Evolutionary conservation across 2,113 vertebrate species (phyloP).

Genomic region (Hippolais icterina): DNA sequence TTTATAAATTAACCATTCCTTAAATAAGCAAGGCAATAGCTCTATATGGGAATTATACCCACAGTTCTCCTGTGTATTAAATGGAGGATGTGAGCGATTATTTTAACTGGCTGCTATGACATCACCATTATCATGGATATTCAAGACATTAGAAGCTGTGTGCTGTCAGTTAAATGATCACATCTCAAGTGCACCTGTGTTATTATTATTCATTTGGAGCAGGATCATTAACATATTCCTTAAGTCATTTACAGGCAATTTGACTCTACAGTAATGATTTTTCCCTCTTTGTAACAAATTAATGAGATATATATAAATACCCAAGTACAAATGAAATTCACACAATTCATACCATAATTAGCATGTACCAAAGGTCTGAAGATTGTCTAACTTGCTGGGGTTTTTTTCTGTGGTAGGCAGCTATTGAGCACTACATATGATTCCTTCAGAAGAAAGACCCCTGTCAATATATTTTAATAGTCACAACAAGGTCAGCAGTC

Average conservation of each 20-base stretch:
- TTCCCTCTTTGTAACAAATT: constrained; percentile 73
- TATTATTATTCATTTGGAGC: constrained; percentile 79
- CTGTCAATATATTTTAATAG: neutral
- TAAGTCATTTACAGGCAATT: constrained; percentile 78
- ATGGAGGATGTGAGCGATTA: constrained; percentile 56
- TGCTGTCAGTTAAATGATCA: constrained; percentile 79
- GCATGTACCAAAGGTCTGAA: constrained; percentile 11
- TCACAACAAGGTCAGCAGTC: neutral
- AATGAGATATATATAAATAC: constrained; percentile 72
- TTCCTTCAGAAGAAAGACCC: neutral
- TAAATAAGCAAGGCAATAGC: constrained; percentile 62
- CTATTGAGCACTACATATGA: neutral
- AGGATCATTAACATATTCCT: constrained; percentile 77
- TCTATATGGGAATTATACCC: constrained; percentile 48
- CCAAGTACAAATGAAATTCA: constrained; percentile 43
- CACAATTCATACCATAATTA: constrained; percentile 59
- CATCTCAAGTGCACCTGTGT: constrained; percentile 79
- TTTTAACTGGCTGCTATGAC: constrained; percentile 71
- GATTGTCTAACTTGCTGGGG: neutral
- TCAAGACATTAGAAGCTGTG: constrained; percentile 76
- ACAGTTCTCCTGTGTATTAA: constrained; percentile 65
- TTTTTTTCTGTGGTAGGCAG: constrained; percentile 6
- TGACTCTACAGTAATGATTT: constrained; percentile 73
- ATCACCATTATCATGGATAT: constrained; percentile 75
- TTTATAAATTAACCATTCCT: constrained; percentile 70